These are phyloP conservation scores for Synaphobranchus kaupii DNA, from an alignment of 2,797 vertebrate species.

Conservation along the genomic window DNA sequence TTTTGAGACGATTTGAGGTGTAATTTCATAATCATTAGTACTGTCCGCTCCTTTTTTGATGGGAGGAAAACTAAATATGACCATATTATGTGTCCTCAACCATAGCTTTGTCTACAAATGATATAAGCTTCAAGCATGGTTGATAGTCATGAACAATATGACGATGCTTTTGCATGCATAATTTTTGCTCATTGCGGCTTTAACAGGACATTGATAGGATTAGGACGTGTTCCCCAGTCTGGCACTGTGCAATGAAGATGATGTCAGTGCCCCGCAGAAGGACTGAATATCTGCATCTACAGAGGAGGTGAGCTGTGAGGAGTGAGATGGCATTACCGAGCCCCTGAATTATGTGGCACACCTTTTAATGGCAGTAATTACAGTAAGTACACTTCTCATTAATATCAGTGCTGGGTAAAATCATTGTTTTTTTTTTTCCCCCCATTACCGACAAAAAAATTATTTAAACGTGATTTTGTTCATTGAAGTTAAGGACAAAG, in stretches of 20 bases:
- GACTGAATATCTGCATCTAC: background rate
- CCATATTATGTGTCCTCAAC: background rate
- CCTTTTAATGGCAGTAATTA: background rate
- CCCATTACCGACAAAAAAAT: background rate
- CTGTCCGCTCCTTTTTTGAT: background rate
- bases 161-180: background rate
- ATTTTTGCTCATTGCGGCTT: background rate
- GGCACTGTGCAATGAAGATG: background rate
- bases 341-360: background rate
- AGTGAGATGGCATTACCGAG: background rate
- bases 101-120: background rate
- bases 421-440: background rate
- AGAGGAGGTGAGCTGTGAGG: background rate
- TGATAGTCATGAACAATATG: background rate
- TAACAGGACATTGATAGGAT: background rate
- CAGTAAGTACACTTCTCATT: background rate
- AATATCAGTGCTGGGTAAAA: background rate
- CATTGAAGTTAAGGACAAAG: background rate
- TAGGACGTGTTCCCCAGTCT: background rate
- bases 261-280: background rate
- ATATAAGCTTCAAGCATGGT: background rate
- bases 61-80: background rate
- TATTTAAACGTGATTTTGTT: background rate
- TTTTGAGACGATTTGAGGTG: background rate
- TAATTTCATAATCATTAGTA: constrained; percentile 20